Evolutionary conservation across 2,113 vertebrate genomes (phyloP), one percentile per base, ranked within the genome.

Genomic region (Ascaphus truei): DNA sequence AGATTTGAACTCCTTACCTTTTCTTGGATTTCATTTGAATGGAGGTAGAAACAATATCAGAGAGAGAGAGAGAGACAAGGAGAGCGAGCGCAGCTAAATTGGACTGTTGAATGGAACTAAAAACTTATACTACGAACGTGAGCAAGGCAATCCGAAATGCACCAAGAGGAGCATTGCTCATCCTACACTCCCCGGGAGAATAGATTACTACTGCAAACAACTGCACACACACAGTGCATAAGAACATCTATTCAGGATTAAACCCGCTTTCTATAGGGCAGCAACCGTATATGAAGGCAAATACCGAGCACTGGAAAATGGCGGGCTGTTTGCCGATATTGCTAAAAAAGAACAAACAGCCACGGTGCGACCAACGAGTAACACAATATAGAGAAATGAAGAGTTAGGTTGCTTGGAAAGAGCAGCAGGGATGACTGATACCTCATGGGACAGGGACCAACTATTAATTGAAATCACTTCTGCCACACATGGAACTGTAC

Each of bases 21-120:
- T 71, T 64, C 66, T 15, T 71, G 1, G 68, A 83, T 66, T 75
- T 85, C 79, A 80, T 81, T 83, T 1, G 12, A 83, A 78, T 43
- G 72, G 6, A 37, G 16, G 53, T 76, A 75, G 73, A 36, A 53
- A 48, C 4, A 59, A 64, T 1, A 57, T 56, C 72, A 74, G 73
- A 37, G 76, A 75, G 63, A 73, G 29, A 73, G 53, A 76, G 63
- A 63, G 53, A 76, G 63, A 63, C 72, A 74, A 71, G 33, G 76
- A 75, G 63, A 73, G 29, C 72, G 53, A 76, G 63, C 61, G 25
- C 76, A 36, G 60, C 43, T 76, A 75, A 74, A 16, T 64, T 67
- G 71, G 75, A 27, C 22, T 27, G 74, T 65, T 56, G 76, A 73
- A 72, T 10, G 41, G 62, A 80, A 7, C 26, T 43, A 31, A 71